These are phyloP conservation scores for Petrolisthes cinctipes DNA, from an alignment of 2,888 invertebrate genomes.

Conservation along the genomic window DNA sequence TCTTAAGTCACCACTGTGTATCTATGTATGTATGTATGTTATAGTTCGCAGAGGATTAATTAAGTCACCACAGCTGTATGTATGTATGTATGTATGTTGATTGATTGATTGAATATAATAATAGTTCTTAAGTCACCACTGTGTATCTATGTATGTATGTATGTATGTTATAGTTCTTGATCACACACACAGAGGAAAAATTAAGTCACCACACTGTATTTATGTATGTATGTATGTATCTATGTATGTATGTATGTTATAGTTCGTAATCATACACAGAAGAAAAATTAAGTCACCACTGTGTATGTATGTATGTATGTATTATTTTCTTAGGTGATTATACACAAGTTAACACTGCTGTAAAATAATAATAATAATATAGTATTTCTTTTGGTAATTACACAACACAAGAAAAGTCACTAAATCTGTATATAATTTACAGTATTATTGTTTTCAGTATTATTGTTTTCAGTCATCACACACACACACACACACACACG, in stretches of 20 bases:
- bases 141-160: conserved; percentile 32
- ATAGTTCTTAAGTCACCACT: not conserved
- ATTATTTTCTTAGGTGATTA: not conserved
- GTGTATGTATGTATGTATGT: not conserved
- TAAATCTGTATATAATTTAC: no score
- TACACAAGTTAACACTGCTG: no score
- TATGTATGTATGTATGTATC: not conserved
- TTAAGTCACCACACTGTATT: not conserved
- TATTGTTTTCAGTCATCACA: no score
- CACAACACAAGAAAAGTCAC: no score
- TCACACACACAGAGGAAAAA: not conserved
- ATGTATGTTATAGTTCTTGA: not conserved
- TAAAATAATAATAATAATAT: no score
- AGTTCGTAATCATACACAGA: not conserved
- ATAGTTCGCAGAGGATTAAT: not conserved
- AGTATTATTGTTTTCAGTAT: no score
- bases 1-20: not conserved
- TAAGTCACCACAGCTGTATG: not conserved
- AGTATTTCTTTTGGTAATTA: no score
- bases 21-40: conserved; percentile 24
- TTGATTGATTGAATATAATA: not conserved
- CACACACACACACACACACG: no score
- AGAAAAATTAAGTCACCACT: not conserved
- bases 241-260: not conserved
- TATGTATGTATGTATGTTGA: conserved; percentile 10